phyloP scores from a whole-genome alignment of 2,797 vertebrate species.

The Diceros bicornis region DNA sequence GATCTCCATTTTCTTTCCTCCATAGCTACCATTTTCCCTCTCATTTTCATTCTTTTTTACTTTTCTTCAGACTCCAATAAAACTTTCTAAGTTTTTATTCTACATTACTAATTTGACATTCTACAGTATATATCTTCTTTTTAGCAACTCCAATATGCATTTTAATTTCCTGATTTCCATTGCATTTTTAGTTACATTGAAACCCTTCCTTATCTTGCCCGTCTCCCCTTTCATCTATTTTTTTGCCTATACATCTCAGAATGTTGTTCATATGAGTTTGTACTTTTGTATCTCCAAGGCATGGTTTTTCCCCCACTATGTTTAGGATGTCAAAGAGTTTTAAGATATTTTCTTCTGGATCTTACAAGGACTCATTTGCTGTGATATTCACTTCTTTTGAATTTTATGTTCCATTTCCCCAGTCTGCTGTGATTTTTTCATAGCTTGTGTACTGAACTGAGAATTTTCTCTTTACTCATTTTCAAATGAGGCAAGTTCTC shows the following conservation, averaged over 20 bases:
- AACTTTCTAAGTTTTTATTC: not conserved
- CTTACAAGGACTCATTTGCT: not conserved
- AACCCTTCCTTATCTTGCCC: not conserved
- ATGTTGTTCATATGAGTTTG: not conserved
- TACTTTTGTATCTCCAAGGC: not conserved
- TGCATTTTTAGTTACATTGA: not conserved
- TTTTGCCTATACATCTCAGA: not conserved
- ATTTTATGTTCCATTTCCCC: not conserved
- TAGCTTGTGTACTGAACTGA: not conserved
- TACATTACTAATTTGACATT: not conserved
- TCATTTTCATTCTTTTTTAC: not conserved
- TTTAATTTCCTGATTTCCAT: conserved; percentile 1
- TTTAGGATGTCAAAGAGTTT: not conserved
- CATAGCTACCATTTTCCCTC: not conserved
- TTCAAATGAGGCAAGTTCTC: conserved; percentile 12
- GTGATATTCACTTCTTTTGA: not conserved
- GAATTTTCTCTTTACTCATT: not conserved
- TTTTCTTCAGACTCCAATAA: not conserved
- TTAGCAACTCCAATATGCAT: not conserved
- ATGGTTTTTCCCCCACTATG: not conserved
- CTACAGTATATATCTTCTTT: not conserved
- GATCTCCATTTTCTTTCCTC: not conserved
- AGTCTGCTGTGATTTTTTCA: not conserved
- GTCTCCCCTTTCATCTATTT: not conserved
- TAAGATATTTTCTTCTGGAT: conserved; percentile 18